phyloP scores from a whole-genome alignment of 2,797 vertebrate species.

The Lagorchestes hirsutus region DNA sequence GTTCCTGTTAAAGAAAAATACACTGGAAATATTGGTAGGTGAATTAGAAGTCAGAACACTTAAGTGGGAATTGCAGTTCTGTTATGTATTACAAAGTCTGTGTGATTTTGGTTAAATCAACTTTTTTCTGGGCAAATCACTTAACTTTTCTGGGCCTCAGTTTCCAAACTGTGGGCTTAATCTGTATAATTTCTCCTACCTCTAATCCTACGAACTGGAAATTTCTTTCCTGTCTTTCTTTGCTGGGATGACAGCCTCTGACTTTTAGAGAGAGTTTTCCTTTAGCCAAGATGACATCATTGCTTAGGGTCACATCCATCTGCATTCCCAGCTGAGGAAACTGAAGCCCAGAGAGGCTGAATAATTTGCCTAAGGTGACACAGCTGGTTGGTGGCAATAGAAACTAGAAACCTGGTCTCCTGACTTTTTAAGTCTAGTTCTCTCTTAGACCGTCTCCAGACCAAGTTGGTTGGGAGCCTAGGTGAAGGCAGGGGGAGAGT shows the following conservation, averaged over 20 bases:
- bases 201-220: neutral
- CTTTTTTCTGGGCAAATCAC: neutral
- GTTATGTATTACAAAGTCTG: neutral
- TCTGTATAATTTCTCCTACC: neutral
- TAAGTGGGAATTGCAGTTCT: neutral
- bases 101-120: neutral
- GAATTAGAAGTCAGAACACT: neutral
- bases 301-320: neutral
- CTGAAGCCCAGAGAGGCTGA: neutral
- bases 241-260: neutral
- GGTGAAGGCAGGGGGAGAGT: too few species aligned
- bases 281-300: neutral
- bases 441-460: neutral
- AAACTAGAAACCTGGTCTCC: too few species aligned
- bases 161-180: conserved; percentile 26
- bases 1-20: neutral
- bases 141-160: neutral
- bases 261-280: neutral
- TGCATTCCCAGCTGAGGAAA: neutral
- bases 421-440: too few species aligned
- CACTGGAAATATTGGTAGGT: neutral
- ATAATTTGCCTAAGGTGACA: neutral
- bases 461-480: neutral
- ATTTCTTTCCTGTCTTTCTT: neutral
- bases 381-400: neutral